Evolutionary conservation across 2,888 invertebrate species (phyloP).

Genomic region (Hetaerina titia): DNA sequence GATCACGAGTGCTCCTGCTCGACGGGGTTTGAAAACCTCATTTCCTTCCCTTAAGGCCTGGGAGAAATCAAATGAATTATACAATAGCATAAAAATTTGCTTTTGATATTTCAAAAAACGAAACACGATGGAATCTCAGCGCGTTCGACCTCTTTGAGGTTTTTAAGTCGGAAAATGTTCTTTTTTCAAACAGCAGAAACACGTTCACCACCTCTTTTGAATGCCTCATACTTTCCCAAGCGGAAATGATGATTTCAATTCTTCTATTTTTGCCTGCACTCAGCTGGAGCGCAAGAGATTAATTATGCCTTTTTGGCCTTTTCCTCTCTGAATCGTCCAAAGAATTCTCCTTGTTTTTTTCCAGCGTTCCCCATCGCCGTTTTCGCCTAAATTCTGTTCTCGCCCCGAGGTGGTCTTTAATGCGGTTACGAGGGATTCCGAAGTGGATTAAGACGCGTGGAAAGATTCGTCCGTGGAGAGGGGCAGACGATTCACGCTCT

Average conservation of each 20-base stretch:
- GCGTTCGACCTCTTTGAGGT: too few species aligned
- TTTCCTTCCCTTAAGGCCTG: neutral
- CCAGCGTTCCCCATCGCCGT: neutral
- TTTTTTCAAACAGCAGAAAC: too few species aligned
- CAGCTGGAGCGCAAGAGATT: neutral
- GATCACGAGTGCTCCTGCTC: too few species aligned
- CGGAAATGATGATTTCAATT: neutral
- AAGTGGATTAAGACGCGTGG: slow-evolving; percentile 2
- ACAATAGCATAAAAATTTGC: neutral
- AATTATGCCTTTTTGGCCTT: neutral
- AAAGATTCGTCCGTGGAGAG: neutral
- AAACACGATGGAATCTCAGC: neutral
- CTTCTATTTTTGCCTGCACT: neutral
- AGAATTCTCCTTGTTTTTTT: neutral
- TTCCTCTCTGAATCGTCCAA: neutral
- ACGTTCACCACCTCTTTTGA: too few species aligned
- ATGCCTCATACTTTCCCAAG: neutral
- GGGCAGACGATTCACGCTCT: slow-evolving; percentile 8
- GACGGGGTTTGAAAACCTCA: neutral
- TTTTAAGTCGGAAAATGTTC: too few species aligned
- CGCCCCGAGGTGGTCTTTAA: neutral
- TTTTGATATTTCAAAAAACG: neutral
- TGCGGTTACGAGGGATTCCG: slow-evolving; percentile 7
- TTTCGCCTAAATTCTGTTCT: neutral
- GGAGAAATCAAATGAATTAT: neutral